Evolutionary conservation across 2,113 vertebrate genomes (phyloP).

Genomic region (Tragelaphus scriptus): DNA sequence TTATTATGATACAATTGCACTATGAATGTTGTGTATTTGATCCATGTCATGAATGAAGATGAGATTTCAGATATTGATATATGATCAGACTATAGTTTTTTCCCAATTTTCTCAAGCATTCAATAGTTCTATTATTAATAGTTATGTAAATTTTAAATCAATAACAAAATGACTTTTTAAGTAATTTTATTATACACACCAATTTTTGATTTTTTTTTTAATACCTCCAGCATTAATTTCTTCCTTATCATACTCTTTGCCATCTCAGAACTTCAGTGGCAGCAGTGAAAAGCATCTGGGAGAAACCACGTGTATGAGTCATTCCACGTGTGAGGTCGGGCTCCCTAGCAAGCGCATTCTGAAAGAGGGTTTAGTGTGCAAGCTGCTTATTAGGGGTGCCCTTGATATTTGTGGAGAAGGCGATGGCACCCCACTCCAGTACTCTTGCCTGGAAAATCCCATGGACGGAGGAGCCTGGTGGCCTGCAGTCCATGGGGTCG

Average conservation of each 20-base stretch:
- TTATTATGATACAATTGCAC: background rate
- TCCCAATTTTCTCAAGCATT: background rate
- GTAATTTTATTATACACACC: background rate
- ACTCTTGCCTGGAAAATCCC: too few species aligned
- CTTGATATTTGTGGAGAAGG: background rate
- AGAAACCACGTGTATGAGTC: background rate
- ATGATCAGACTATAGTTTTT: background rate
- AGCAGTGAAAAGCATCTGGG: background rate
- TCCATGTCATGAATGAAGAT: background rate
- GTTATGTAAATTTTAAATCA: background rate
- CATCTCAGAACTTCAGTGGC: background rate
- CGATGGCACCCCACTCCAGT: too few species aligned
- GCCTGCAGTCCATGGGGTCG: too few species aligned
- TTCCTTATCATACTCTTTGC: background rate
- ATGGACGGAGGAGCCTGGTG: too few species aligned
- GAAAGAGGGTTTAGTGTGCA: background rate
- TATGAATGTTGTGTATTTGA: background rate
- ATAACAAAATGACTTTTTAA: background rate
- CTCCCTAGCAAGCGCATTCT: background rate
- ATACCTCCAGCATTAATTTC: background rate
- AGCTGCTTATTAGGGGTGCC: background rate
- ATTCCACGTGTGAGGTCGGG: background rate
- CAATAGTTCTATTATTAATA: background rate
- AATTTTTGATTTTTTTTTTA: background rate
- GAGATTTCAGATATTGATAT: background rate